Evolutionary conservation across 2,888 invertebrate species (phyloP).

Genomic region (Callinectes sapidus): DNA sequence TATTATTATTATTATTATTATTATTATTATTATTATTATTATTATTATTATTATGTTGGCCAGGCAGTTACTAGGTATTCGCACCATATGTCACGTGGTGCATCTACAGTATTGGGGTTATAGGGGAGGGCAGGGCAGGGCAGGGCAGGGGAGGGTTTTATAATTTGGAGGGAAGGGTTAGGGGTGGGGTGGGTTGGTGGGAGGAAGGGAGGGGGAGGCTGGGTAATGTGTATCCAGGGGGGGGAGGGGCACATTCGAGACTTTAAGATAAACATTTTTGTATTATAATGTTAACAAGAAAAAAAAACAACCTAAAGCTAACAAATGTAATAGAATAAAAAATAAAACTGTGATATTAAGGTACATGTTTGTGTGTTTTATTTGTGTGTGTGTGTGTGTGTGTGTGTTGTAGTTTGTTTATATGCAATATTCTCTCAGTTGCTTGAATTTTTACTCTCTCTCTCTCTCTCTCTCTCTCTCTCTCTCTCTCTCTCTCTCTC

Average conservation of each 20-base stretch:
- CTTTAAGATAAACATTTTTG: constrained; percentile 58
- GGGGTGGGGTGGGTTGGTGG: background rate
- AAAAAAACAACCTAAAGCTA: constrained; percentile 26
- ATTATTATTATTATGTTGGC: constrained; percentile 9
- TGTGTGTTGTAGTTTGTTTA: background rate
- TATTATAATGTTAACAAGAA: constrained; percentile 51
- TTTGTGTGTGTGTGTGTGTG: constrained; percentile 11
- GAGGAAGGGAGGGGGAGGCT: background rate
- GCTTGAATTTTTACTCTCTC: too few species aligned
- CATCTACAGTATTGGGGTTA: constrained; percentile 18
- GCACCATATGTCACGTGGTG: background rate
- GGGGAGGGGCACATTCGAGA: constrained; percentile 28
- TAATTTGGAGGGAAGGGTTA: background rate
- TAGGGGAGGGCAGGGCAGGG: background rate
- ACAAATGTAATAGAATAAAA: constrained; percentile 59
- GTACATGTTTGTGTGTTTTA: constrained; percentile 58
- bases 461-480: background rate
- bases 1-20: background rate
- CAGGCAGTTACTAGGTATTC: constrained; percentile 25
- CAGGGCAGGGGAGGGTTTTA: background rate
- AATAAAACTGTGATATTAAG: constrained; percentile 69
- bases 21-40: constrained; percentile 7
- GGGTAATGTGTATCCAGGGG: constrained; percentile 57
- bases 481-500: constrained; percentile 37
- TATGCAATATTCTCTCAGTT: background rate